Base-by-base conservation (phyloP, 1,140 invertebrate species). In the Macrobrachium rosenbergii region DNA sequence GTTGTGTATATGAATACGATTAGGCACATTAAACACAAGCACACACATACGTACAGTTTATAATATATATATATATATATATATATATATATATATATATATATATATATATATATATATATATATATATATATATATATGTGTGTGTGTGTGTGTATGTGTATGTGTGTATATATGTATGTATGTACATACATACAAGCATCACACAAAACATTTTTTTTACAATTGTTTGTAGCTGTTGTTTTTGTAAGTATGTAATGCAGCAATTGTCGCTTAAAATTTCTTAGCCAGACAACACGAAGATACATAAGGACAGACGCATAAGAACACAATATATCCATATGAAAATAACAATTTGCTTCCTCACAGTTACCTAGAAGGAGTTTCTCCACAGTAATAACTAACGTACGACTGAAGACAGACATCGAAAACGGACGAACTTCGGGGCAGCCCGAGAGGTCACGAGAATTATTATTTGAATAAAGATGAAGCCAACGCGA, bases 51-150 rank as follows among this genome's bases (percentile, higher is more conserved):
- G 28, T 37, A 37, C 28, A 37, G 3, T 37, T 2, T 37, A 37
- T 37, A 37, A 37, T 69, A 69, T n/a, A 69, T 3, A 69, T 69
- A 69, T 17, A 69, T 69, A 69, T 69, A 69, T 69, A 69, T 69
- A 69, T 69, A 69, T 69, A n/a, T 37, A 67, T n/a, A 14, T 19
- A 67, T 67, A 67, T 19, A 19, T 67, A 67, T 67, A 67, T 67
- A 67, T 67, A 67, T 67, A 19, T 67, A 67, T 67, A 67, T 67
- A 19, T 67, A 19, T 67, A 67, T 67, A 67, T 67, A 67, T 67
- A 67, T 67, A 67, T 67, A 67, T 67, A 67, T 67, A 67, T 67
- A 67, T 67, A 67, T 67, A 67, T 67, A 67, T 67, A 67, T 67
- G 19, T 67, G 19, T 67, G 19, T 67, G 19, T 67, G 19, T 67